Evolutionary conservation across 2,797 vertebrate species (phyloP).

Genomic region (Lithobates pipiens): DNA sequence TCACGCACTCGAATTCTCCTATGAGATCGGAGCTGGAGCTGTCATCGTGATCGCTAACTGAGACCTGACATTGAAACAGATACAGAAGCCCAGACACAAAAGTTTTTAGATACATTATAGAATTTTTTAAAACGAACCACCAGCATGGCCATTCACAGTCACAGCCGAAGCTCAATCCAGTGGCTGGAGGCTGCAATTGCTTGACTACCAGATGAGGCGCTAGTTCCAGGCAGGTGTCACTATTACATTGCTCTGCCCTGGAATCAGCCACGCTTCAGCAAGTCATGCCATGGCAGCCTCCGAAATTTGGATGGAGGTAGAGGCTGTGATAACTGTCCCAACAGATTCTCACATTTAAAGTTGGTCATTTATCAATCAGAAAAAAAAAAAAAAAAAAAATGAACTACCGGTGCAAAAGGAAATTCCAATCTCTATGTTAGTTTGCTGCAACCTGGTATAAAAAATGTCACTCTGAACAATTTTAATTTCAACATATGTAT

Average conservation of each 20-base stretch:
- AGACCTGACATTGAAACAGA: constrained; percentile 69
- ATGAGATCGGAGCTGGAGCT: constrained; percentile 67
- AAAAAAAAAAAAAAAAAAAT: too few species aligned
- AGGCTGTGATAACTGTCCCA: neutral
- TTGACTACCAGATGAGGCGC: neutral
- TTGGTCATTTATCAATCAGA: too few species aligned
- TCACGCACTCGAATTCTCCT: constrained; percentile 64
- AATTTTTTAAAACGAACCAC: neutral
- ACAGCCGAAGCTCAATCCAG: neutral
- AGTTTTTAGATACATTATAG: neutral
- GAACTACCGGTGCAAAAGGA: too few species aligned
- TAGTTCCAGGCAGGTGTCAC: too few species aligned
- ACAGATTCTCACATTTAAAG: neutral
- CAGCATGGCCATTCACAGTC: neutral
- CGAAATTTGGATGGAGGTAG: neutral
- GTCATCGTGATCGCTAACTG: constrained; percentile 71
- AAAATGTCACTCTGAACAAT: too few species aligned
- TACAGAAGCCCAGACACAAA: constrained; percentile 26
- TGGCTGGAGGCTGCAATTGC: neutral
- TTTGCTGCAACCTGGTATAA: too few species aligned
- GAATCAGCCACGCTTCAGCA: too few species aligned
- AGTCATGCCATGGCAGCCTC: neutral
- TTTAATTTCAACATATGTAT: too few species aligned
- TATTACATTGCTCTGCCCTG: too few species aligned
- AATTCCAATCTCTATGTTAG: too few species aligned